A percentile compares a stretch with the other conserved stretches of the same genome.
Conservation (phyloP, 2,113 vertebrate species). For the Tenrec ecaudatus region DNA sequence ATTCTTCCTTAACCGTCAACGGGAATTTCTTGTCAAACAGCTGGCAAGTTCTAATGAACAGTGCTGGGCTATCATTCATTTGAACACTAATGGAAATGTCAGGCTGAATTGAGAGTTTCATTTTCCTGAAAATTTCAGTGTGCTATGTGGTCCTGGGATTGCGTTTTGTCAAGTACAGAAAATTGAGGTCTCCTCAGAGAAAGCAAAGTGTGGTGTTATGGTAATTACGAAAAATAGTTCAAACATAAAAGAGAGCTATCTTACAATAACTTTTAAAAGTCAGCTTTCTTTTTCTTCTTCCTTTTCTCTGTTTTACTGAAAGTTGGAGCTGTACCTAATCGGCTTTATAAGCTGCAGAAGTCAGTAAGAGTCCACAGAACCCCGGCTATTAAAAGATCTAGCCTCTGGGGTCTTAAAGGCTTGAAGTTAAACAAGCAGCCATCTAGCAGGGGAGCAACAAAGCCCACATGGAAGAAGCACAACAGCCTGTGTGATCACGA, state of each 20-base stretch:
- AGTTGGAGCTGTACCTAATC: neutral
- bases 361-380: neutral
- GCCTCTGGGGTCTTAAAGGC: too few species aligned
- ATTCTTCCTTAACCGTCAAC: neutral
- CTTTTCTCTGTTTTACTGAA: neutral
- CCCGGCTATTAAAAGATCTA: too few species aligned
- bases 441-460: too few species aligned
- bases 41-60: neutral
- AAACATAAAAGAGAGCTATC: slow-evolving; percentile 35
- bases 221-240: slow-evolving; percentile 60
- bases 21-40: slow-evolving; percentile 37
- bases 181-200: slow-evolving; percentile 32
- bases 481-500: too few species aligned
- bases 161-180: slow-evolving; percentile 54
- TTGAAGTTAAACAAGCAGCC: too few species aligned
- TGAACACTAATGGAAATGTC: slow-evolving; percentile 48
- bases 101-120: neutral
- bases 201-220: slow-evolving; percentile 48
- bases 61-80: neutral
- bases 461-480: too few species aligned
- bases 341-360: slow-evolving; percentile 5
- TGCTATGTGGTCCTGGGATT: slow-evolving; percentile 2
- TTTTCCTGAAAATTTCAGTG: slow-evolving; percentile 37
- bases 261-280: slow-evolving; percentile 48
- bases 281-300: neutral